These are phyloP conservation scores for Heliconius ethilla DNA, from an alignment of 2,888 invertebrate species.

Conservation along the genomic window DNA sequence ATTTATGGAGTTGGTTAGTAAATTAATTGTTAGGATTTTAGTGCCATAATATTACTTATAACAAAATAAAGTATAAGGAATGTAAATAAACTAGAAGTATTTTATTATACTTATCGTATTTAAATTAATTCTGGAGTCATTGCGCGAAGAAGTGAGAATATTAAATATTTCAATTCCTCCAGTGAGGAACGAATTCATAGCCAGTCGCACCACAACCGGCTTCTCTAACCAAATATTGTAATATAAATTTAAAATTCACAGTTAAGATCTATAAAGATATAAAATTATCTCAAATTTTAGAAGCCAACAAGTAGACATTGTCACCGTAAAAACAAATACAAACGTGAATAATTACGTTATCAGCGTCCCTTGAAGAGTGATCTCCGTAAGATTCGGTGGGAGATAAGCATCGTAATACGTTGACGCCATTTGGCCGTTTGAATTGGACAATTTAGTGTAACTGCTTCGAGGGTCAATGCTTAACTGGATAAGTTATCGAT, in stretches of 20 bases:
- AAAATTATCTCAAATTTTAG: background rate
- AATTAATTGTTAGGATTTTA: background rate
- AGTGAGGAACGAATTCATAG: too few species aligned
- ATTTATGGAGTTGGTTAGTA: constrained; percentile 26
- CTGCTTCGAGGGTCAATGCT: constrained; percentile 68
- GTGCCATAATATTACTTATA: too few species aligned
- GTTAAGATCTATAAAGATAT: background rate
- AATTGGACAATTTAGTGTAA: constrained; percentile 76
- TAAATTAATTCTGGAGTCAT: background rate
- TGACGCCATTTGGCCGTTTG: constrained; percentile 76
- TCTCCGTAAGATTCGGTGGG: constrained; percentile 68
- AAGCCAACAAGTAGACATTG: background rate
- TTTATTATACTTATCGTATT: background rate
- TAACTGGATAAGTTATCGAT: constrained; percentile 72
- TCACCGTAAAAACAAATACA: background rate
- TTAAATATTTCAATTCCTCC: too few species aligned
- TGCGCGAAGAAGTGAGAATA: too few species aligned
- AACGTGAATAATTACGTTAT: constrained; percentile 38
- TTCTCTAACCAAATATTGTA: too few species aligned
- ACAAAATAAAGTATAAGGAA: too few species aligned
- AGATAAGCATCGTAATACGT: constrained; percentile 73
- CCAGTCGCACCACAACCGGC: too few species aligned
- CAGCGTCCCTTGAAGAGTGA: constrained; percentile 66
- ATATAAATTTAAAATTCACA: background rate
- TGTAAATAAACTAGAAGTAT: too few species aligned